phyloP scores from a whole-genome alignment of 1,140 invertebrate species.

The Diachasma alloeum region DNA sequence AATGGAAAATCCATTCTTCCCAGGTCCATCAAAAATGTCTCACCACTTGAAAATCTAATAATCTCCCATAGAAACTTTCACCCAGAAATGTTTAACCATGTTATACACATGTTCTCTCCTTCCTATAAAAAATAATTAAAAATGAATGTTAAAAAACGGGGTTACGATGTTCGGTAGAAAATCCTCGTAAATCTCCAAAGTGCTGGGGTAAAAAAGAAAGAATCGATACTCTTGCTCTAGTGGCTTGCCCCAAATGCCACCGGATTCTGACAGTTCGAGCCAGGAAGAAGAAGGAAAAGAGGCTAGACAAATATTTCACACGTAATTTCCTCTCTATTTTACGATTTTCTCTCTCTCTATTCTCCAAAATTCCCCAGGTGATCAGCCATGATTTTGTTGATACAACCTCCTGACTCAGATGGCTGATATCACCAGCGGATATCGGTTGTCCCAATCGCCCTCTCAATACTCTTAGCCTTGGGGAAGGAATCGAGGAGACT shows the following conservation, averaged over 20 bases:
- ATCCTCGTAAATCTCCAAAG: neutral
- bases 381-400: neutral
- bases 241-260: neutral
- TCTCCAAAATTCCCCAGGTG: neutral
- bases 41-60: too few species aligned
- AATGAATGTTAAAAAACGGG: neutral
- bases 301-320: neutral
- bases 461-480: neutral
- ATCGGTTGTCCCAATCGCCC: neutral
- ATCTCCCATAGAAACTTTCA: too few species aligned
- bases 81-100: neutral
- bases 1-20: too few species aligned
- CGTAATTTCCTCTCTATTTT: neutral
- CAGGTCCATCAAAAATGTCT: too few species aligned
- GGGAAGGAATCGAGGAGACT: neutral
- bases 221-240: neutral
- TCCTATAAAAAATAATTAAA: neutral
- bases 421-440: neutral
- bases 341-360: neutral
- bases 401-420: neutral
- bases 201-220: neutral
- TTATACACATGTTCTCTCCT: neutral
- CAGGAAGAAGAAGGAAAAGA: neutral
- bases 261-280: neutral
- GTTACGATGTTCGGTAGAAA: neutral